Base-by-base conservation (phyloP, 2,113 vertebrate species). In the Nothocercus nigrocapillus region DNA sequence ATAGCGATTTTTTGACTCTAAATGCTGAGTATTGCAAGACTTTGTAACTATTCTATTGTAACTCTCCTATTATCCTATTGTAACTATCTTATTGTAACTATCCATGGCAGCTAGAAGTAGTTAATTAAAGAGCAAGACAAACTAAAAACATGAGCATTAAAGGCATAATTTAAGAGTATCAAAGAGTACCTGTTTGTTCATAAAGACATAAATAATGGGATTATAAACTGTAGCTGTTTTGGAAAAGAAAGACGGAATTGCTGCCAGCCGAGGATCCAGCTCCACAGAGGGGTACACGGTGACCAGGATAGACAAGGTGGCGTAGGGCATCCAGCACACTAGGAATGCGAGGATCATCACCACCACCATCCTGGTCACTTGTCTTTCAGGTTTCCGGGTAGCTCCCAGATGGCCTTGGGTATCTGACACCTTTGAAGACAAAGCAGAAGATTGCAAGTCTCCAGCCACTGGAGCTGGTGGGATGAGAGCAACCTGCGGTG, bases 211-310 rank as follows among this genome's bases (percentile, higher is more conserved):
- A 97, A 99, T 99, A 93, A 99, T 53, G 17, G 99, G 99, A 92
- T 99, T 99, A 95, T 99, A 99, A 87, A 99, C 98, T 2, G 98
- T 97, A 18, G 99, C 98, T 11, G 98, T 99, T 97, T 99, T 99
- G 80, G 99, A 98, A 89, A 99, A 99, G 96, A 99, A 99, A 68
- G 99, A 98, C 1, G 98, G 99, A 61, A 99, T 96, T 86, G 98
- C 97, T 45, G 98, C 97, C 94, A 99, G 94, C 19, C 97, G 96
- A 51, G 99, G 98, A 93, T 99, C 98, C 74, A 99, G 94, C 32
- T 98, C 45, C 28, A 99, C 97, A 58, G 98, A 98, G 36, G 98
- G 98, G 75, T 96, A 88, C 28, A 94, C 95, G 17, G 98, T 99
- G 85, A 98, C 98, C 22, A 98, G 94, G 69, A 99, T 97, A 64